Conservation (phyloP, 2,113 vertebrate genomes). For the Turdus rufiventris region DNA sequence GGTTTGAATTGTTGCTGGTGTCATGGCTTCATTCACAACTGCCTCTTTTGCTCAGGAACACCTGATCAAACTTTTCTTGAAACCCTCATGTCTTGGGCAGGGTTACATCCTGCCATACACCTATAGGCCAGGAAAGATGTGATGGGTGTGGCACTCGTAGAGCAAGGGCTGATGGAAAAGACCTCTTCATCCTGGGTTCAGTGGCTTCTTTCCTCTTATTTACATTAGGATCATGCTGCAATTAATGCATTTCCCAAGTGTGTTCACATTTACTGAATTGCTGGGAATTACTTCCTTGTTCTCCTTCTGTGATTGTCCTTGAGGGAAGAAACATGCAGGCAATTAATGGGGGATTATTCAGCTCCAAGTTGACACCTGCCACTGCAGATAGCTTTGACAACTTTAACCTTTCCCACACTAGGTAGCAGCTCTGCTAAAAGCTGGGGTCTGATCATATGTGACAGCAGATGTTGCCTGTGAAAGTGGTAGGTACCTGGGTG, state of each 20-base stretch:
- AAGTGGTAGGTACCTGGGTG: accelerated
- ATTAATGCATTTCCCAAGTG: neutral
- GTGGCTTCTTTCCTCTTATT: neutral
- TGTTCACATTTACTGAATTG: neutral
- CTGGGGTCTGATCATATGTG: neutral
- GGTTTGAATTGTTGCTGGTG: neutral
- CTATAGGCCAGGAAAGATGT: neutral
- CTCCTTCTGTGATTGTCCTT: neutral
- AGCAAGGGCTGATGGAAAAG: neutral
- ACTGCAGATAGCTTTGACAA: neutral
- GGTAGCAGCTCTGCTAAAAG: neutral
- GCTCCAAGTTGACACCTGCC: neutral
- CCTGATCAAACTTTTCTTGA: neutral
- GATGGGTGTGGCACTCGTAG: accelerated
- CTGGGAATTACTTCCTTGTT: neutral
- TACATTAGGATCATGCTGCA: neutral
- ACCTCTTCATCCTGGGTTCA: neutral
- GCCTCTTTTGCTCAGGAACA: neutral
- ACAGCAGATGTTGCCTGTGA: neutral
- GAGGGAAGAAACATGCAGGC: neutral
- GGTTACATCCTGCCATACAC: neutral
- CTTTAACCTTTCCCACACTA: neutral
- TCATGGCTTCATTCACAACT: neutral
- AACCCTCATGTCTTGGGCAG: neutral
- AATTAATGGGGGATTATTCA: neutral